Evolutionary conservation across 2,888 invertebrate genomes (phyloP).

Genomic region (Gasteruption jaculator): DNA sequence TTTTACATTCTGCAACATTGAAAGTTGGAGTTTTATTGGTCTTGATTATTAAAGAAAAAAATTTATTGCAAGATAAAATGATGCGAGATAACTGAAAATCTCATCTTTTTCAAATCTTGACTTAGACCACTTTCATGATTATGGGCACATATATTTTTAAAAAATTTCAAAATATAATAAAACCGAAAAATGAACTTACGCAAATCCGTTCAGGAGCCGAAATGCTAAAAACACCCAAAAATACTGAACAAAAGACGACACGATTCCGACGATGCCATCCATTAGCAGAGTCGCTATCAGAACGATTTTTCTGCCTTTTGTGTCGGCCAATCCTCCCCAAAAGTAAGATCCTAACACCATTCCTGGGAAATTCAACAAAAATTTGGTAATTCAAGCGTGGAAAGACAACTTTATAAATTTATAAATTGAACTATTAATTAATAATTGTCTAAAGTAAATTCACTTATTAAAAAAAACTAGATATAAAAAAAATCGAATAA

Average conservation of each 20-base stretch:
- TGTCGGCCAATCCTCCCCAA: conserved; percentile 81
- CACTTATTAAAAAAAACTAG: conserved; percentile 1
- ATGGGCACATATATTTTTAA: too few species aligned
- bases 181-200: conserved; percentile 58
- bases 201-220: conserved; percentile 74
- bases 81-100: too few species aligned
- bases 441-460: too few species aligned
- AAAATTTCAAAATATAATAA: background rate
- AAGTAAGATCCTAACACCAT: conserved; percentile 81
- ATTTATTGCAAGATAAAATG: too few species aligned
- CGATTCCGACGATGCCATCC: conserved; percentile 68
- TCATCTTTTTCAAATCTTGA: too few species aligned
- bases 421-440: too few species aligned
- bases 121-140: too few species aligned
- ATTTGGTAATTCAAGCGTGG: too few species aligned
- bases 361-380: conserved; percentile 52
- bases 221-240: conserved; percentile 69
- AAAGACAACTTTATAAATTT: too few species aligned
- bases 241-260: conserved; percentile 71
- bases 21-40: too few species aligned
- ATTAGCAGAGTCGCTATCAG: conserved; percentile 69
- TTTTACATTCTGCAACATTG: too few species aligned
- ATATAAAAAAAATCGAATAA: conserved; percentile 1
- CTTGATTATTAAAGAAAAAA: too few species aligned
- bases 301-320: conserved; percentile 72